Evolutionary conservation across 2,888 invertebrate genomes (phyloP), one percentile per base, ranked within the genome.

Genomic region (Synergus itoensis): DNA sequence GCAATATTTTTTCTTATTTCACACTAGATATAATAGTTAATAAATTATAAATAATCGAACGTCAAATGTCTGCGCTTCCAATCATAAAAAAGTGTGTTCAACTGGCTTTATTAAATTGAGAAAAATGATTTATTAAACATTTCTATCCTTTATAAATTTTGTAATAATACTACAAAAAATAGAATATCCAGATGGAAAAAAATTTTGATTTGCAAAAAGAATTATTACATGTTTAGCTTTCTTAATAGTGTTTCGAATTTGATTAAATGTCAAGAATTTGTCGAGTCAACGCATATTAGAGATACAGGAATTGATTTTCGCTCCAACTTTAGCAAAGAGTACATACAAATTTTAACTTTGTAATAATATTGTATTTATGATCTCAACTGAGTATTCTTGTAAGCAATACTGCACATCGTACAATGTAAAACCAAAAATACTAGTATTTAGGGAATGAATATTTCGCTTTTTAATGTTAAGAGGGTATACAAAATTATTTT

Each of bases 351-450:
- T 73, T 53, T 14, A 36, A 53, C n/a, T 73, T 48, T 16, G 18
- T 69, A 48, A 73, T 53, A 73, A 73, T 73, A 73, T 45, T 73
- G 73, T 73, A 73, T 73, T 73, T 73, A 48, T 73, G 73, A 36
- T 53, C 53, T 53, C 36, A 73, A 53, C n/a, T 73, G 73, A 73
- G 73, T 53, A 73, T 73, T 73, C 53, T 21, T 73, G 11, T n/a
- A 73, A 73, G 28, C 48, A 53, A 73, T 73, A 48, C 28, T 73
- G 53, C 48, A 73, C 36, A 53, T 53, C 53, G 53, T 73, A 53
- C 36, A 73, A 40, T 73, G 48, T 73, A 16, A 53, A 69, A 53
- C 45, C 73, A 48, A 73, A 73, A 73, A 53, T 36, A 53, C 28
- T 48, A n/a, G n/a, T 36, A 36, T 53, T 21, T 36, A 28, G 73